Percentiles rank a stretch among this genome's conserved stretches.
These are phyloP conservation scores for Phyllotreta striolata DNA, from an alignment of 2,888 invertebrate genomes.

Conservation along the genomic window DNA sequence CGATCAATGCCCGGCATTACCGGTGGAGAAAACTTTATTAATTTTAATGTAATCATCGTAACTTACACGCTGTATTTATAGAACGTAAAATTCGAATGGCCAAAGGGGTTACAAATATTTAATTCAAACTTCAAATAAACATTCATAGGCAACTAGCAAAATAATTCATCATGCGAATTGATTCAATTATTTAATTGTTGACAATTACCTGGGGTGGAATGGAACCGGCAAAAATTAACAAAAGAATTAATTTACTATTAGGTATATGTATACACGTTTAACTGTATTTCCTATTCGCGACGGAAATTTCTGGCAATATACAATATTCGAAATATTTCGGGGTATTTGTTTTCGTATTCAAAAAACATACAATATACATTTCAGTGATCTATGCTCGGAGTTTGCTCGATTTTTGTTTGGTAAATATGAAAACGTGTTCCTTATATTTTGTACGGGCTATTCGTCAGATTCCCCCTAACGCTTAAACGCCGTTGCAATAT, in stretches of 20 bases:
- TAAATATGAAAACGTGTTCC: slow-evolving; percentile 40
- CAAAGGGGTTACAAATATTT: slow-evolving; percentile 1
- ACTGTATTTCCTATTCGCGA: no score
- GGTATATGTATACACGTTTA: slow-evolving; percentile 19
- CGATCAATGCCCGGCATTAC: slow-evolving; percentile 12
- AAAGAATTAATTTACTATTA: background rate
- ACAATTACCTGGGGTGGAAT: no score
- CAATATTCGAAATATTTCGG: no score
- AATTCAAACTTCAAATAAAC: slow-evolving; percentile 3
- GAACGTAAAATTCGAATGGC: slow-evolving; percentile 1
- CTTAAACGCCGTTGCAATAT: slow-evolving; percentile 49
- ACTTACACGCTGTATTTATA: slow-evolving; percentile 11
- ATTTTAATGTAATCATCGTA: slow-evolving; percentile 23
- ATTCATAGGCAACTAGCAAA: background rate
- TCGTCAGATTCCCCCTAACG: slow-evolving; percentile 35
- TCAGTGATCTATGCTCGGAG: slow-evolving; percentile 24
- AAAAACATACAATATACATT: slow-evolving; percentile 22
- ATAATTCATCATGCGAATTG: no score
- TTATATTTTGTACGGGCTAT: slow-evolving; percentile 39
- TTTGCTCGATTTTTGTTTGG: slow-evolving; percentile 35
- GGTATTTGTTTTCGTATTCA: slow-evolving; percentile 25
- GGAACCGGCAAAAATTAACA: no score
- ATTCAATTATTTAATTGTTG: no score
- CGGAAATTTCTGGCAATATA: no score
- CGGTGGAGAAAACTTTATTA: slow-evolving; percentile 19